A percentile compares a stretch with the other conserved stretches of the same genome.
Evolutionary conservation across 2,888 invertebrate genomes (phyloP).

Genomic region (Drosophila maculinotata): DNA sequence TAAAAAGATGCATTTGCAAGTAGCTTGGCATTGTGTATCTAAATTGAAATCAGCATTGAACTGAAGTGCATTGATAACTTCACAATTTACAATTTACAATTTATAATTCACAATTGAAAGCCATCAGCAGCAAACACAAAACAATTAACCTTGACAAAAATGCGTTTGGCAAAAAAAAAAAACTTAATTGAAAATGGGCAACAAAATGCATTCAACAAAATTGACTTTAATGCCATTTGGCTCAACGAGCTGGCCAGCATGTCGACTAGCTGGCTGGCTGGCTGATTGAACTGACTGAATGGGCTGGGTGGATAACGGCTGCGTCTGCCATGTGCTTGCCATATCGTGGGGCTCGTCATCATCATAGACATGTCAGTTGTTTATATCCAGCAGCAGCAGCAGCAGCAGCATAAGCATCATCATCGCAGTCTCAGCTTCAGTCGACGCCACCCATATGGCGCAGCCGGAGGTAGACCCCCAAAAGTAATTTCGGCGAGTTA

Average conservation of each 20-base stretch:
- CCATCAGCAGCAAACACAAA: constrained; percentile 43
- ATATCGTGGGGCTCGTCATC: constrained; percentile 46
- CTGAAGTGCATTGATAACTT: constrained; percentile 76
- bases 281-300: constrained; percentile 33
- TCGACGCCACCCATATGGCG: constrained; percentile 53
- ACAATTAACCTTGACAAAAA: constrained; percentile 78
- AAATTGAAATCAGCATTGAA: constrained; percentile 75
- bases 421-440: constrained; percentile 11
- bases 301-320: constrained; percentile 51
- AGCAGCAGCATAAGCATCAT: constrained; percentile 17
- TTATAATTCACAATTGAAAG: constrained; percentile 55
- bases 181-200: constrained; percentile 73
- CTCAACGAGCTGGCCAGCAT: constrained; percentile 30
- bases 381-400: constrained; percentile 23
- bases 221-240: constrained; percentile 63
- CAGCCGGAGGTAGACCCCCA: constrained; percentile 49
- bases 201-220: constrained; percentile 68
- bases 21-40: constrained; percentile 54
- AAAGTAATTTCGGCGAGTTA: constrained; percentile 72
- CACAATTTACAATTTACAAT: constrained; percentile 37
- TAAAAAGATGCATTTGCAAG: constrained; percentile 45
- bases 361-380: constrained; percentile 32
- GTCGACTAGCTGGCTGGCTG: constrained; percentile 18
- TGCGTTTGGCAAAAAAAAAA: constrained; percentile 54
- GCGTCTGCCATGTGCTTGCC: constrained; percentile 67